Percentiles rank a stretch among this genome's conserved stretches.
These are phyloP conservation scores for Pheosia gnoma DNA, from an alignment of 2,888 invertebrate species.

Conservation along the genomic window DNA sequence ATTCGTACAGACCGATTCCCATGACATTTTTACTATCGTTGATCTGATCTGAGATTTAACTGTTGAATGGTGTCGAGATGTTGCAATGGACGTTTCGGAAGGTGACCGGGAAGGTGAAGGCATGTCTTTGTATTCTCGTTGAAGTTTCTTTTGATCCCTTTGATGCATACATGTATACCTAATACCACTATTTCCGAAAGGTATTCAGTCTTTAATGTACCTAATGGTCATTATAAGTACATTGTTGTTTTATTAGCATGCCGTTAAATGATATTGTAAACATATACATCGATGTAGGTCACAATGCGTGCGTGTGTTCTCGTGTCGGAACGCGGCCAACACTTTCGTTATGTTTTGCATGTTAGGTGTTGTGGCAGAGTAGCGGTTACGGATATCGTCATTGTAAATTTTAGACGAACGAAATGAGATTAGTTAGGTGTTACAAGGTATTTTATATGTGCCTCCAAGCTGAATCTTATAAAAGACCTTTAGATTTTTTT, in stretches of 20 bases:
- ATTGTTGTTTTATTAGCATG: slow-evolving; percentile 3
- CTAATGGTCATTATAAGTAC: not conserved
- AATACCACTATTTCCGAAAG: no score
- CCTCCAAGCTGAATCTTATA: no score
- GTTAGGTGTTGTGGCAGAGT: slow-evolving; percentile 8
- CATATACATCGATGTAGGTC: slow-evolving; percentile 4
- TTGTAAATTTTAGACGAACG: no score
- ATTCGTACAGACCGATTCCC: slow-evolving; percentile 32
- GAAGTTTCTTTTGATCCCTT: no score
- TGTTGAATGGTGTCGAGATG: slow-evolving; percentile 27
- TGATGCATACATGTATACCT: no score
- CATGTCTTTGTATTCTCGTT: not conserved
- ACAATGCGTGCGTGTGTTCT: slow-evolving; percentile 1
- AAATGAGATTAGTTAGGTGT: no score
- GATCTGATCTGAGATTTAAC: slow-evolving; percentile 44
- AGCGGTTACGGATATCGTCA: not conserved
- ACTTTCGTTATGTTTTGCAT: slow-evolving; percentile 5
- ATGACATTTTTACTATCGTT: slow-evolving; percentile 40
- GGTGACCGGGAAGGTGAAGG: slow-evolving; percentile 27
- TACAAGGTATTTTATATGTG: no score
- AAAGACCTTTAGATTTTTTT: no score
- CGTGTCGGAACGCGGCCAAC: slow-evolving; percentile 5
- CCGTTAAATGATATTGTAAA: slow-evolving; percentile 4
- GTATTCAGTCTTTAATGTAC: not conserved
- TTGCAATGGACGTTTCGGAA: slow-evolving; percentile 42